Evolutionary conservation across 1,140 invertebrate genomes (phyloP).

Genomic region (Amphibalanus amphitrite): DNA sequence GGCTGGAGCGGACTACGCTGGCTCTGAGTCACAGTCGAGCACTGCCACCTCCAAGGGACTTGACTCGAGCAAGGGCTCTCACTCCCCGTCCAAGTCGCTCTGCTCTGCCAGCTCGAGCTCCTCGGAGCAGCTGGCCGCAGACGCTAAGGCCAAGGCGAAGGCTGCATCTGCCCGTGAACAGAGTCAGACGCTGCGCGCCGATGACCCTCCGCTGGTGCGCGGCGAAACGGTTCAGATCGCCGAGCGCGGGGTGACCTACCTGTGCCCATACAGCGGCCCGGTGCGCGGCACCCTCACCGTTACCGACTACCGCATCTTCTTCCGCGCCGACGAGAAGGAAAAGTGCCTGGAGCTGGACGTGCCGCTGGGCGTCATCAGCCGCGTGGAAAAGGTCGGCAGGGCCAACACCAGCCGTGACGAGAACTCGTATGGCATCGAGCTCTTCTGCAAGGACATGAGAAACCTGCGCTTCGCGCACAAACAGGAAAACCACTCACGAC

Average conservation of each 20-base stretch:
- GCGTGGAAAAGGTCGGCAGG: slow-evolving; percentile 95
- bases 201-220: slow-evolving; percentile 61
- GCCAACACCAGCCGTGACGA: slow-evolving; percentile 71
- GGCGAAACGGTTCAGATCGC: slow-evolving; percentile 72
- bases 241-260: slow-evolving; percentile 78
- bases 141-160: slow-evolving; percentile 18
- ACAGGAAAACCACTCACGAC: slow-evolving; percentile 83
- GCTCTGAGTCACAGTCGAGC: neutral
- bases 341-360: slow-evolving; percentile 74
- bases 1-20: neutral
- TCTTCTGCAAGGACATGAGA: slow-evolving; percentile 83
- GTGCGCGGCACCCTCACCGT: slow-evolving; percentile 72
- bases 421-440: slow-evolving; percentile 97
- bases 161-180: slow-evolving; percentile 18
- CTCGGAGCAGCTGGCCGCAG: slow-evolving; percentile 33
- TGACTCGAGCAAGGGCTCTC: neutral
- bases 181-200: slow-evolving; percentile 22
- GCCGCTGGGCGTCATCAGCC: slow-evolving; percentile 79
- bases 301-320: slow-evolving; percentile 88
- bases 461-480: slow-evolving; percentile 92
- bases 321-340: slow-evolving; percentile 62
- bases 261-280: slow-evolving; percentile 83
- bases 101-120: slow-evolving; percentile 40
- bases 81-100: slow-evolving; percentile 38
- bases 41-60: neutral